Percentiles rank a stretch among this genome's conserved stretches.
phyloP scores from a whole-genome alignment of 2,888 invertebrate genomes.

The Anorthoa munda region DNA sequence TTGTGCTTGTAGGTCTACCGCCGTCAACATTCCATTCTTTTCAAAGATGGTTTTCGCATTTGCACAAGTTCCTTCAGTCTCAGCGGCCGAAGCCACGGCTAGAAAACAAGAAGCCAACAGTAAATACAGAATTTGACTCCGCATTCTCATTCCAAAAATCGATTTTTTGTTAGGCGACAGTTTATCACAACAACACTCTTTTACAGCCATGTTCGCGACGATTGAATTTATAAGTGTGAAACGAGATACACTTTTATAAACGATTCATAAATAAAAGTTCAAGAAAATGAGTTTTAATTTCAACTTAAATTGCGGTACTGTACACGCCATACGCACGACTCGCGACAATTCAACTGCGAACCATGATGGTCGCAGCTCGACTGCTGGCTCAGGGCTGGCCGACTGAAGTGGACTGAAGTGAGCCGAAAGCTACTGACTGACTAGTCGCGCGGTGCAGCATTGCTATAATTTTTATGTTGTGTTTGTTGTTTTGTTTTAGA shows the following conservation, averaged over 20 bases:
- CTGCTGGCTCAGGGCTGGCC: constrained; percentile 69
- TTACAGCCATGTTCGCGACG: constrained; percentile 86
- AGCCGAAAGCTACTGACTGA: constrained; percentile 72
- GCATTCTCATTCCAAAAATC: constrained; percentile 89
- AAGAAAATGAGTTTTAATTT: constrained; percentile 66
- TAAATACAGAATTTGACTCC: constrained; percentile 87
- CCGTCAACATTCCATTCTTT: constrained; percentile 88
- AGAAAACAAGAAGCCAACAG: constrained; percentile 84
- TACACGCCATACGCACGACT: constrained; percentile 74
- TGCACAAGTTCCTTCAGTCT: constrained; percentile 87
- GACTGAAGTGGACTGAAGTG: constrained; percentile 81
- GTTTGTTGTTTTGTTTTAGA: background rate
- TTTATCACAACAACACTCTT: constrained; percentile 88
- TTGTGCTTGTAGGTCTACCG: constrained; percentile 86
- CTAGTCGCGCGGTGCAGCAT: constrained; percentile 21
- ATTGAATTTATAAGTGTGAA: constrained; percentile 69
- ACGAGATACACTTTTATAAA: constrained; percentile 74
- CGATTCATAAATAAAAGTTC: constrained; percentile 79
- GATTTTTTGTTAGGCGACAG: constrained; percentile 89
- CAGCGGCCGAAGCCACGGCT: constrained; percentile 79
- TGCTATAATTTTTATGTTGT: constrained; percentile 31
- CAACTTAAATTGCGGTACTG: constrained; percentile 74
- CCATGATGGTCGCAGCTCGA: constrained; percentile 87
- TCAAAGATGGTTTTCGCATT: constrained; percentile 88
- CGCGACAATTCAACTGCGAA: constrained; percentile 83